Evolutionary conservation across 2,888 invertebrate species (phyloP).

Genomic region (Lumbricus terrestris): DNA sequence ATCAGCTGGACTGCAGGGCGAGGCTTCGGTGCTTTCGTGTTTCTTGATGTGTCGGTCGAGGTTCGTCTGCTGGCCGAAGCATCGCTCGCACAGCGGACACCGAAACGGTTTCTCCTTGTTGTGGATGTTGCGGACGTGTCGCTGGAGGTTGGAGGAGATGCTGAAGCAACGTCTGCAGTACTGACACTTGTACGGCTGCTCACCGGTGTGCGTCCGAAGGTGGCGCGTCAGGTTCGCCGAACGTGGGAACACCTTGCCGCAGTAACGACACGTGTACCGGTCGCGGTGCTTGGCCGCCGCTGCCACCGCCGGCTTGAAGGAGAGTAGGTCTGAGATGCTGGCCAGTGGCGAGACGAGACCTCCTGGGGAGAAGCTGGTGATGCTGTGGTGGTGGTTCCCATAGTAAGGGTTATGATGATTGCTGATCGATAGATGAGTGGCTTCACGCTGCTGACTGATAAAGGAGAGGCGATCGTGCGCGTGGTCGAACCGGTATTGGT

Average conservation of each 20-base stretch:
- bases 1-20: too few relatives aligned
- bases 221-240: slow-evolving; percentile 96
- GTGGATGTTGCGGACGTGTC: slow-evolving; percentile 96
- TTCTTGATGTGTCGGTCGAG: slow-evolving; percentile 95
- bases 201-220: slow-evolving; percentile 94
- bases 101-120: slow-evolving; percentile 91
- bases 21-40: slow-evolving; percentile 25
- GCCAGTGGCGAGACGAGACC: background rate
- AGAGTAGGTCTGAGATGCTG: background rate
- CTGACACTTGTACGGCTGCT: slow-evolving; percentile 73
- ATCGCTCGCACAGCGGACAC: slow-evolving; percentile 89
- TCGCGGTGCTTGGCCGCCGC: background rate
- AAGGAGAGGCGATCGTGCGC: slow-evolving; percentile 89
- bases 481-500: slow-evolving; percentile 93
- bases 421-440: slow-evolving; percentile 82
- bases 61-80: slow-evolving; percentile 98
- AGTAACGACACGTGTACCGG: slow-evolving; percentile 87
- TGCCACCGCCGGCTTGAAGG: background rate
- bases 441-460: slow-evolving; percentile 80
- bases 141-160: slow-evolving; percentile 92
- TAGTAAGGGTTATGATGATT: slow-evolving; percentile 77
- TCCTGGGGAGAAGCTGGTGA: background rate
- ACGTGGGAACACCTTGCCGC: slow-evolving; percentile 90
- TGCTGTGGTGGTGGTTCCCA: background rate
- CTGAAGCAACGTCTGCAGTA: slow-evolving; percentile 97